Conservation (phyloP, 2,797 vertebrate genomes). For the Acanthurus leucopareius region DNA sequence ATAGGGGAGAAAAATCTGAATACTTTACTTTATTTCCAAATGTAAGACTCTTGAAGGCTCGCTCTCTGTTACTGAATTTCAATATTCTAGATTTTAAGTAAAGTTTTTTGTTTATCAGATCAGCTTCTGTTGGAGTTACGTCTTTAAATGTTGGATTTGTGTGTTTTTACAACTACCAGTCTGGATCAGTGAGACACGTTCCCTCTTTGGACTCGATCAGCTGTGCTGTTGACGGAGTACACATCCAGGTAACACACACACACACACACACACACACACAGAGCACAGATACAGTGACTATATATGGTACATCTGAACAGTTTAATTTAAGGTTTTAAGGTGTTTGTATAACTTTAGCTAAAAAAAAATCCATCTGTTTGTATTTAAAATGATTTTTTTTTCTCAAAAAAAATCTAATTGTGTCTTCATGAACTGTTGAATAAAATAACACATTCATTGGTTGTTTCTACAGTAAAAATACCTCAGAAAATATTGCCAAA, state of each 20-base stretch:
- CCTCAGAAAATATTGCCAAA: conserved; percentile 1
- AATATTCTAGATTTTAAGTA: no score
- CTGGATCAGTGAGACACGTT: conserved; percentile 86
- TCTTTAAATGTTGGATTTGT: not conserved
- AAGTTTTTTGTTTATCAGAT: no score
- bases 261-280: conserved; percentile 6
- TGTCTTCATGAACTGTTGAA: not conserved
- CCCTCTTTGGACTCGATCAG: conserved; percentile 89
- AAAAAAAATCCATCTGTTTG: no score
- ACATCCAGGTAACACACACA: conserved; percentile 80
- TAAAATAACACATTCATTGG: not conserved
- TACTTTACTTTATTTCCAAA: no score
- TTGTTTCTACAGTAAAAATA: not conserved
- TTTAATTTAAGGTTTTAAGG: not conserved
- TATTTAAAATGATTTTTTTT: not conserved
- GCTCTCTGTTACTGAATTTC: no score
- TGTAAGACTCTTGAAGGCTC: no score
- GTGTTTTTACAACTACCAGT: conserved; percentile 74
- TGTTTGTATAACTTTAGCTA: no score
- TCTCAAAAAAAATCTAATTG: not conserved
- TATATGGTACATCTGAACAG: not conserved
- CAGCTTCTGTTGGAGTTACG: no score
- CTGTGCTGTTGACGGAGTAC: conserved; percentile 84
- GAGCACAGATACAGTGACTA: not conserved
- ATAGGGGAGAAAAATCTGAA: no score